Conservation (phyloP, 2,888 invertebrate genomes). For the Nephrocerus scutellatus region DNA sequence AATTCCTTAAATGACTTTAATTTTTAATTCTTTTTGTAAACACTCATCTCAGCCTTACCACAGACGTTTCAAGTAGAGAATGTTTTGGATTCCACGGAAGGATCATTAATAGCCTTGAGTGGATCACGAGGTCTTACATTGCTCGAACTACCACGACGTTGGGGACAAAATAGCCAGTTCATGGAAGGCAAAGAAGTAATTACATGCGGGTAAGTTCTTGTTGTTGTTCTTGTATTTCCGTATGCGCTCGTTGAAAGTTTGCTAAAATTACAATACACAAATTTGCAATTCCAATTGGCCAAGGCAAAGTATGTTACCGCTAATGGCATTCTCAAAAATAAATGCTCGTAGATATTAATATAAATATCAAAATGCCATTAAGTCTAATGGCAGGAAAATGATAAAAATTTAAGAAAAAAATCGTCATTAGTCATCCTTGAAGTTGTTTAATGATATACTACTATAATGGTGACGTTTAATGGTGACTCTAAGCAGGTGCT, state of each 20-base stretch:
- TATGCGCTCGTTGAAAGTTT: too few species aligned
- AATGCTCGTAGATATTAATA: too few species aligned
- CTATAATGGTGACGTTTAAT: too few species aligned
- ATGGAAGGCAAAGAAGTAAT: slow-evolving; percentile 59
- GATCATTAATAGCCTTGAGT: slow-evolving; percentile 57
- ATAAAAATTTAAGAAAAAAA: too few species aligned
- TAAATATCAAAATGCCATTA: slow-evolving; percentile 20
- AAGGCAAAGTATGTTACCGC: too few species aligned
- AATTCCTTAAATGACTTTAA: too few species aligned
- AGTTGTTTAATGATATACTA: slow-evolving; percentile 21
- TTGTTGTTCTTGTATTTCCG: too few species aligned
- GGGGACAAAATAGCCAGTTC: slow-evolving; percentile 59
- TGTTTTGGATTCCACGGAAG: slow-evolving; percentile 56
- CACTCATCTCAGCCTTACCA: slow-evolving; percentile 56
- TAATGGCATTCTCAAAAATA: too few species aligned
- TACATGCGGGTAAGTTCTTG: slow-evolving; percentile 56
- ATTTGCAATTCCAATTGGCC: slow-evolving; percentile 20
- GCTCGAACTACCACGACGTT: slow-evolving; percentile 61
- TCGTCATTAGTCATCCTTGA: slow-evolving; percentile 21
- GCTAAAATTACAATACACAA: too few species aligned
- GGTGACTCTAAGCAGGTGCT: too few species aligned
- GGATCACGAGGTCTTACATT: slow-evolving; percentile 60
- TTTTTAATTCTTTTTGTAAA: slow-evolving; percentile 49
- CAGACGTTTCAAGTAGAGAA: slow-evolving; percentile 61
- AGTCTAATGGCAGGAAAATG: slow-evolving; percentile 13